phyloP scores from a whole-genome alignment of 2,113 vertebrate species.

The Nettapus auritus region DNA sequence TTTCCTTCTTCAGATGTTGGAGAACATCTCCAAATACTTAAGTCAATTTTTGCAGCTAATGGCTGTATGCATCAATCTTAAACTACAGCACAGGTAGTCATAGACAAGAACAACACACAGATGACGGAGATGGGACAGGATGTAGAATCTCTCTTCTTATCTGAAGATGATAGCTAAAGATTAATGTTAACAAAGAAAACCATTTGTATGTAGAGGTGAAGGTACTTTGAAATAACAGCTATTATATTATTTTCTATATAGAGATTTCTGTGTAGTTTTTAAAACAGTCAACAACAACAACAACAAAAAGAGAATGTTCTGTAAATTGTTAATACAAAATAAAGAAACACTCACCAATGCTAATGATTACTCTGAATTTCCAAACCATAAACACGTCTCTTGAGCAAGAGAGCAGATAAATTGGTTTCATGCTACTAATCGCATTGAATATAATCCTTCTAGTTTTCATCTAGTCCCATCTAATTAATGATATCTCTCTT shows the following conservation, averaged over 20 bases:
- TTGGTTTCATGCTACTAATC: background rate
- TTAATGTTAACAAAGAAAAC: background rate
- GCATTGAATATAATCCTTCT: background rate
- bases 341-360: background rate
- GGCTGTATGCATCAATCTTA: background rate
- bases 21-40: background rate
- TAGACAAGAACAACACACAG: background rate
- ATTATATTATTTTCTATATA: background rate
- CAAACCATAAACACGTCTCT: background rate
- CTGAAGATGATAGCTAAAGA: background rate
- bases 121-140: background rate
- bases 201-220: background rate
- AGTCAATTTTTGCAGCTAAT: background rate
- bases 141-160: background rate
- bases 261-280: background rate
- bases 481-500: background rate
- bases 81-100: background rate
- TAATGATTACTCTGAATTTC: background rate
- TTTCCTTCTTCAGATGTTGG: background rate
- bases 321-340: background rate
- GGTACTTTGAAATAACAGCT: background rate
- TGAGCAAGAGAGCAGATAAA: background rate
- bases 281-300: background rate
- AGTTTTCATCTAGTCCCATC: background rate
- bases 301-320: background rate